These are phyloP conservation scores for Pseudomyrmex sp. DNA, from an alignment of 1,140 invertebrate genomes.

Conservation along the genomic window DNA sequence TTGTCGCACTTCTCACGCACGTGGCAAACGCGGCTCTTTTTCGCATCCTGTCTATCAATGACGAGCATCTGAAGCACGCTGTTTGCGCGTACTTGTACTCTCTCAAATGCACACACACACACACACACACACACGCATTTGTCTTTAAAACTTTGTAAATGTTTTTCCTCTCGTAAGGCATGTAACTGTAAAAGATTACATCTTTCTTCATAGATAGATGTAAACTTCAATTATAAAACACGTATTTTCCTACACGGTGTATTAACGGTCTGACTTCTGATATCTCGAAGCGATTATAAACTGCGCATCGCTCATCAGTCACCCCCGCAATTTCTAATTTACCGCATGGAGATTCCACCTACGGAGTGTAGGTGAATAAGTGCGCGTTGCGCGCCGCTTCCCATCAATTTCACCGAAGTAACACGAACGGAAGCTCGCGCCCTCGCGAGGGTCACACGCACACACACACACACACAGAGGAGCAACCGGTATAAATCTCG, in stretches of 20 bases:
- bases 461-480: constrained; percentile 1
- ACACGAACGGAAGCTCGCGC: constrained; percentile 54
- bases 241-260: not conserved
- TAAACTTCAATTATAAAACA: constrained; percentile 5
- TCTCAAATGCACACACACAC: no score
- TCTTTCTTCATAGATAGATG: not conserved
- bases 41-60: constrained; percentile 53
- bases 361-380: not conserved
- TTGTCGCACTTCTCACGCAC: constrained; percentile 64
- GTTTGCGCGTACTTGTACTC: not conserved
- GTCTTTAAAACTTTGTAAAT: not conserved
- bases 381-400: constrained; percentile 43
- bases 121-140: no score
- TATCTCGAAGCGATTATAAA: constrained; percentile 26
- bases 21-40: constrained; percentile 71
- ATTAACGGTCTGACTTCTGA: not conserved
- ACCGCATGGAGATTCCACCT: constrained; percentile 43
- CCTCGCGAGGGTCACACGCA: constrained; percentile 20
- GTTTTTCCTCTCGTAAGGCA: not conserved
- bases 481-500: constrained; percentile 55
- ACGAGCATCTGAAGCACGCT: not conserved
- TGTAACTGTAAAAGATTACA: not conserved
- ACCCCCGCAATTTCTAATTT: constrained; percentile 56
- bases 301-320: constrained; percentile 36
- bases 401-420: constrained; percentile 54